phyloP scores from a whole-genome alignment of 1,140 invertebrate genomes.

The Lutraria rhynchaena region DNA sequence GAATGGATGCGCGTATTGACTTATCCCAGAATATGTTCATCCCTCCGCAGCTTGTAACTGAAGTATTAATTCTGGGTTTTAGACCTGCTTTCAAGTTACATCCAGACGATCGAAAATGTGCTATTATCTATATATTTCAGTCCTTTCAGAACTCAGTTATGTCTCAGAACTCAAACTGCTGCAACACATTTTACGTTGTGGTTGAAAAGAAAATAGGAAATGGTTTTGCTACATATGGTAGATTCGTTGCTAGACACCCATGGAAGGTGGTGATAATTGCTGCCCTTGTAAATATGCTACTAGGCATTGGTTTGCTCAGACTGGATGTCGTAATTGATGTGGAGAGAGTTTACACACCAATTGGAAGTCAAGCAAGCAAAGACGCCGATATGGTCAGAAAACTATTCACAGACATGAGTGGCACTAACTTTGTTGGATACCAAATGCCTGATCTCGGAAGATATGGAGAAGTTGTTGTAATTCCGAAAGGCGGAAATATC shows the following conservation, averaged over 20 bases:
- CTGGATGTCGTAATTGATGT: slow-evolving; percentile 39
- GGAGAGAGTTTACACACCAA: slow-evolving; percentile 48
- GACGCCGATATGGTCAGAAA: neutral
- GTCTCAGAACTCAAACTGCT: neutral
- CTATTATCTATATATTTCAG: no score
- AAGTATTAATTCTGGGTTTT: no score
- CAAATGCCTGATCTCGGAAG: slow-evolving; percentile 22
- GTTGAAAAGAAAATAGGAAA: slow-evolving; percentile 45
- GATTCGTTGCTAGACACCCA: slow-evolving; percentile 52
- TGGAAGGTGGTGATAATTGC: slow-evolving; percentile 37
- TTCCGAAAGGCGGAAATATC: slow-evolving; percentile 34
- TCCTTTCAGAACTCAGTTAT: no score
- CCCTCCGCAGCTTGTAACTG: no score
- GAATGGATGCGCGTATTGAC: no score
- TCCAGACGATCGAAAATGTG: no score
- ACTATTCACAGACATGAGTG: slow-evolving; percentile 24
- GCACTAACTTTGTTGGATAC: slow-evolving; percentile 22
- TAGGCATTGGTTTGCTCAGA: slow-evolving; percentile 64
- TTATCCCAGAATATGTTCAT: no score
- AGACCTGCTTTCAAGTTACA: no score
- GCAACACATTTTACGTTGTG: slow-evolving; percentile 1
- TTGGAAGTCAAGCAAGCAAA: slow-evolving; percentile 34
- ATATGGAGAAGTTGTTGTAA: slow-evolving; percentile 39
- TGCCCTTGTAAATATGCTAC: slow-evolving; percentile 54
- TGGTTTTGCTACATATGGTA: slow-evolving; percentile 46